These are phyloP conservation scores for Argyresthia albistria DNA, from an alignment of 2,888 invertebrate species.

Conservation along the genomic window DNA sequence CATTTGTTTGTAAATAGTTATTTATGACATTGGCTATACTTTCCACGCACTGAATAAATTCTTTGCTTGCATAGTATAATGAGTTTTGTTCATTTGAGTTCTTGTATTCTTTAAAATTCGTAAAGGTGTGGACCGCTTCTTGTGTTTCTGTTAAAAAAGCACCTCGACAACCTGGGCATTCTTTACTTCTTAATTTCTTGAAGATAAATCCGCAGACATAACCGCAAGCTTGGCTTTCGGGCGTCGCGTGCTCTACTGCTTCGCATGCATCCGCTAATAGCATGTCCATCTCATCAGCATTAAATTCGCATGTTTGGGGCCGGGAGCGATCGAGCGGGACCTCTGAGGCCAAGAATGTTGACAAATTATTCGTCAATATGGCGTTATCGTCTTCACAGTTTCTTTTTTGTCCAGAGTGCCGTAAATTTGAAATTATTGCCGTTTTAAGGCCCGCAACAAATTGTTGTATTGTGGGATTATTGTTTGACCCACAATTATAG, in stretches of 20 bases:
- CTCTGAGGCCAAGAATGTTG: neutral
- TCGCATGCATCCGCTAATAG: neutral
- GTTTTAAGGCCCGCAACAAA: slow-evolving; percentile 13
- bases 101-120: neutral
- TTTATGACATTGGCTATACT: neutral
- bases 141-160: neutral
- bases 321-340: neutral
- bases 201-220: slow-evolving; percentile 13
- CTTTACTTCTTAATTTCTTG: slow-evolving; percentile 5
- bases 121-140: neutral
- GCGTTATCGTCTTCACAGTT: slow-evolving; percentile 10
- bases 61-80: neutral
- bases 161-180: neutral
- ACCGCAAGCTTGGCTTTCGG: slow-evolving; percentile 11
- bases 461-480: slow-evolving; percentile 12
- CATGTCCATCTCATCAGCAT: neutral
- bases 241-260: slow-evolving; percentile 4
- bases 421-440: slow-evolving; percentile 6
- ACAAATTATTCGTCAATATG: slow-evolving; percentile 3
- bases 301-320: too few species aligned
- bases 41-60: neutral
- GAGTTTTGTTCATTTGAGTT: neutral
- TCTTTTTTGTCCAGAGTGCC: slow-evolving; percentile 1
- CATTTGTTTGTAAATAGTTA: neutral
- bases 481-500: slow-evolving; percentile 11